Percentiles rank a stretch among this genome's conserved stretches.
Conservation (phyloP, 2,888 invertebrate genomes). For the Rhorus exstirpatorius region DNA sequence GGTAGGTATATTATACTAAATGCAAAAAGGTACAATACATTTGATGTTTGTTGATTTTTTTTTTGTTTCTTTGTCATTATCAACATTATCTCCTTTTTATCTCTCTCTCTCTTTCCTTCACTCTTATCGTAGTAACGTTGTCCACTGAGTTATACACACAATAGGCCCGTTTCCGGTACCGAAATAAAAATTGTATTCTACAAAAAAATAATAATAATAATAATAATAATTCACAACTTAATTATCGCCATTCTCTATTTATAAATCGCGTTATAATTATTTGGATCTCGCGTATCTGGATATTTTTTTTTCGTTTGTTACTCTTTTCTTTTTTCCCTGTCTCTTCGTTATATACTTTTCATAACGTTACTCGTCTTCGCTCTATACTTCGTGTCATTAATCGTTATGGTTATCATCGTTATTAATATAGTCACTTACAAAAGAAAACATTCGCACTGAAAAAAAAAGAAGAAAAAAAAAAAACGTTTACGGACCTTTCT, state of each 20-base stretch:
- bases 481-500: slow-evolving; percentile 74
- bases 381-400: slow-evolving; percentile 65
- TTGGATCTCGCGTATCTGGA: slow-evolving; percentile 68
- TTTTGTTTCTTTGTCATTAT: slow-evolving; percentile 73
- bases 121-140: slow-evolving; percentile 77
- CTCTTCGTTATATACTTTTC: slow-evolving; percentile 39
- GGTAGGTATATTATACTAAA: slow-evolving; percentile 85
- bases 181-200: slow-evolving; percentile 80
- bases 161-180: slow-evolving; percentile 72
- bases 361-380: slow-evolving; percentile 19
- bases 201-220: slow-evolving; percentile 73
- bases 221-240: slow-evolving; percentile 78
- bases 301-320: slow-evolving; percentile 66
- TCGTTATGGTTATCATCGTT: slow-evolving; percentile 71
- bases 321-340: slow-evolving; percentile 67
- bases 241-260: slow-evolving; percentile 79
- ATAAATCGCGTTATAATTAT: slow-evolving; percentile 79
- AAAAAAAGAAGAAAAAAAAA: slow-evolving; percentile 76
- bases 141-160: slow-evolving; percentile 79
- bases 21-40: slow-evolving; percentile 84
- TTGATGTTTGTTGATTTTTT: slow-evolving; percentile 79
- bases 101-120: slow-evolving; percentile 42
- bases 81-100: slow-evolving; percentile 59
- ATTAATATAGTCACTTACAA: slow-evolving; percentile 76
- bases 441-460: slow-evolving; percentile 78